Evolutionary conservation across 1,140 invertebrate genomes (phyloP).

Genomic region (Tetramorium parvispinum): DNA sequence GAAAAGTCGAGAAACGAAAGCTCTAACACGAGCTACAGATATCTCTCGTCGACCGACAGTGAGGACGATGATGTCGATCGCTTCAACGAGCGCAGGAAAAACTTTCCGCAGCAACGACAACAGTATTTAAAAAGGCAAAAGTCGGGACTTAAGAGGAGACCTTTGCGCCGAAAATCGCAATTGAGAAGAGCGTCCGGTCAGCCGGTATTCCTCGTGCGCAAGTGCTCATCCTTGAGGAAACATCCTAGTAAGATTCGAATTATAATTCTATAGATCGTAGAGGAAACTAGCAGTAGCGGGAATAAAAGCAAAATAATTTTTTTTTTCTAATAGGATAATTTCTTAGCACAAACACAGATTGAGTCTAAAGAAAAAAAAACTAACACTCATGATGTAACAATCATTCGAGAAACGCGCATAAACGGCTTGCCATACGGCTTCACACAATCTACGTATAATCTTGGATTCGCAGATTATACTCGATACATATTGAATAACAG

Average conservation of each 20-base stretch:
- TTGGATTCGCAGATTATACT: not conserved
- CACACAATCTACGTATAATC: not conserved
- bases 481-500: not conserved
- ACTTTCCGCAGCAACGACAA: conserved; percentile 45
- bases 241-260: conserved; percentile 80
- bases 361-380: not conserved
- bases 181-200: conserved; percentile 78
- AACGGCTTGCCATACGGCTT: not conserved
- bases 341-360: not conserved
- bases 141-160: conserved; percentile 77
- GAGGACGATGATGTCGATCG: conserved; percentile 67
- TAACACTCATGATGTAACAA: not conserved
- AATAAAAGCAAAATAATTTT: not conserved
- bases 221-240: conserved; percentile 82
- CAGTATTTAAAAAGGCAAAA: conserved; percentile 64
- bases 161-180: conserved; percentile 82
- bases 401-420: not conserved
- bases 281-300: too few relatives aligned
- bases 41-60: conserved; percentile 80
- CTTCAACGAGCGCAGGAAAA: conserved; percentile 53
- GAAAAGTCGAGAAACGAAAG: conserved; percentile 55
- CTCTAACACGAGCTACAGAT: conserved; percentile 67
- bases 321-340: not conserved
- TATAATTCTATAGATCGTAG: not conserved
- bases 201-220: conserved; percentile 83